Evolutionary conservation across 2,888 invertebrate genomes (phyloP), one percentile per base, ranked within the genome.

Genomic region (Hypomecis punctinalis): DNA sequence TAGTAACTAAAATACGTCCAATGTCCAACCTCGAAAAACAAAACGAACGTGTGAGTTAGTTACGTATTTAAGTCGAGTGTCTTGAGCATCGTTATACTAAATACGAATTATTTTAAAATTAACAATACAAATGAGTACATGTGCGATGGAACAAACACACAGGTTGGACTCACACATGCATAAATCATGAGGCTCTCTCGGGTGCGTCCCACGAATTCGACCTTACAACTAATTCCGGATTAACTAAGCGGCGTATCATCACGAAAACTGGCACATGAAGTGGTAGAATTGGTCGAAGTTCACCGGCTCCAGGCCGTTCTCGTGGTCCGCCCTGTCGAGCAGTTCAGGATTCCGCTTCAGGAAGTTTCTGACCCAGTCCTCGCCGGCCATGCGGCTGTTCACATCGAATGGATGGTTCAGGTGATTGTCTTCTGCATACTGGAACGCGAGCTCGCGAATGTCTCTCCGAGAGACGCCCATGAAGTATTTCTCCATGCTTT

Each of bases 251-350:
- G 75, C 76, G 71, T 76, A 73, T 73, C 80, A 90, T 92, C 91
- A 92, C 83, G 91, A 91, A 66, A 88, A 75, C 77, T 89, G 92
- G 76, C 90, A 91, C 93, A 93, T 93, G 68, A 93, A 93, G 75
- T 93, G 93, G 68, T 93, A 93, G 77, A 93, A 93, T 79, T 93
- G 93, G 73, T 93, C 93, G 63, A 93, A 93, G 79, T 93, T 93
- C 51, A 92, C 93, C 64, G 93, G 91, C 70, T 91, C 91, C 72
- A 90, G 72, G 46, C 89, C 89, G 46, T 77, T 81, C 37, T 92
- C 91, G 67, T 82, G 85, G 43, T 89, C 89, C 6, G 91, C 80
- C 70, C 80, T 88, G 59, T 91, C 86, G 40, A 89, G 76, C 39
- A 93, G 79, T 69, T 93, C 93, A 0, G 93, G 91, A 68, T 93